Evolutionary conservation across 2,113 vertebrate genomes (phyloP).

Genomic region (Orthonyx spaldingii): DNA sequence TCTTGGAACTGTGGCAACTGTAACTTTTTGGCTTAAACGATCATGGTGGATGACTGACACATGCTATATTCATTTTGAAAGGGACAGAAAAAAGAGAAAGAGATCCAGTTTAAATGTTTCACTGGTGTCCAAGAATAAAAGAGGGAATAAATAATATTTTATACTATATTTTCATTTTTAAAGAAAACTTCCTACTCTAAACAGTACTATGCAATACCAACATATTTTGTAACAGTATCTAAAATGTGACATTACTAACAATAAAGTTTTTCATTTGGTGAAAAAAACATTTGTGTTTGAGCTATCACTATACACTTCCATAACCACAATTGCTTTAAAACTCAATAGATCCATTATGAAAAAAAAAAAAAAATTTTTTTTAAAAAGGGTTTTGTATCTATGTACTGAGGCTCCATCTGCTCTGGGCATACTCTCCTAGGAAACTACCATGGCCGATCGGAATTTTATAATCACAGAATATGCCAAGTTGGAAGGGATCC

Average conservation of each 20-base stretch:
- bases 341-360: not conserved
- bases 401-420: not conserved
- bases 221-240: not conserved
- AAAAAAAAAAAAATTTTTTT: not conserved
- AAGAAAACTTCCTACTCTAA: not conserved
- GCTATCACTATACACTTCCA: not conserved
- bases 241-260: not conserved
- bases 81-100: not conserved
- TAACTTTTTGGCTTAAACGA: not conserved
- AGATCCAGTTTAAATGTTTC: not conserved
- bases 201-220: not conserved
- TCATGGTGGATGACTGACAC: not conserved
- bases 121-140: not conserved
- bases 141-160: not conserved
- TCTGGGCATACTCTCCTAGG: not conserved
- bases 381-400: not conserved
- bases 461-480: not conserved
- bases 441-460: not conserved
- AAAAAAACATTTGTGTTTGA: not conserved
- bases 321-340: not conserved
- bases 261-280: not conserved
- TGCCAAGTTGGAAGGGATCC: not conserved
- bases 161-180: not conserved
- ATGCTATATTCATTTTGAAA: not conserved
- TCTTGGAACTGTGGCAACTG: not conserved